Conservation (phyloP, 2,113 vertebrate species). For the Tiliqua scincoides region DNA sequence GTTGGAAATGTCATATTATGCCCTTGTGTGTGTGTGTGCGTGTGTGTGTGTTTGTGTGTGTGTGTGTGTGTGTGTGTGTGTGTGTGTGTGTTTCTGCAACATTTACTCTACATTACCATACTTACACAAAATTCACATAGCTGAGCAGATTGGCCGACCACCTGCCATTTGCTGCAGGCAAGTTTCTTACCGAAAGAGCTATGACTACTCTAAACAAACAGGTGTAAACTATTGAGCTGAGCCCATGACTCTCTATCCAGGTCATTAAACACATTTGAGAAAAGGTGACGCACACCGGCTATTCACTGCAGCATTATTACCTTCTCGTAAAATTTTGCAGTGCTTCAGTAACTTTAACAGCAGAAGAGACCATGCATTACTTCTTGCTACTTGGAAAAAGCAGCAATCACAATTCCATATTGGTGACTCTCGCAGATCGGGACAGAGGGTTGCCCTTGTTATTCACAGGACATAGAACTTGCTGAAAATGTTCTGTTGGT, state of each 20-base stretch:
- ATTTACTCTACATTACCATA: not conserved
- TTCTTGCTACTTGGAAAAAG: not conserved
- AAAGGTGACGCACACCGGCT: not conserved
- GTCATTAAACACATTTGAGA: not conserved
- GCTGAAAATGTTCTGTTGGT: not conserved
- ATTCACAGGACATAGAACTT: not conserved
- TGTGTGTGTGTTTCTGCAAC: not conserved
- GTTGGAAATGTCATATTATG: not conserved
- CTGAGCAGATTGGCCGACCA: not conserved
- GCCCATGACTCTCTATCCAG: not conserved
- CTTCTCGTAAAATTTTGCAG: not conserved
- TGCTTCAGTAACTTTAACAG: conserved; percentile 4
- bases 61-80: not conserved
- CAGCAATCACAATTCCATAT: not conserved
- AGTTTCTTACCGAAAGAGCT: not conserved
- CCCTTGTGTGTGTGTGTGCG: not conserved
- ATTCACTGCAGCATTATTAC: not conserved
- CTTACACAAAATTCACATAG: not conserved
- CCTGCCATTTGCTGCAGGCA: not conserved
- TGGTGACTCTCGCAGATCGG: not conserved
- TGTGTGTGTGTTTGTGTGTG: too few relatives aligned
- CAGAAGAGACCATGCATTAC: not conserved
- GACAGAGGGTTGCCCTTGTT: not conserved
- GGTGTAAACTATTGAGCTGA: not conserved
- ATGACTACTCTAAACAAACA: not conserved